Evolutionary conservation across 23 tunicate genomes (phyloP).

Genomic region (Clavelina lepadiformis): DNA sequence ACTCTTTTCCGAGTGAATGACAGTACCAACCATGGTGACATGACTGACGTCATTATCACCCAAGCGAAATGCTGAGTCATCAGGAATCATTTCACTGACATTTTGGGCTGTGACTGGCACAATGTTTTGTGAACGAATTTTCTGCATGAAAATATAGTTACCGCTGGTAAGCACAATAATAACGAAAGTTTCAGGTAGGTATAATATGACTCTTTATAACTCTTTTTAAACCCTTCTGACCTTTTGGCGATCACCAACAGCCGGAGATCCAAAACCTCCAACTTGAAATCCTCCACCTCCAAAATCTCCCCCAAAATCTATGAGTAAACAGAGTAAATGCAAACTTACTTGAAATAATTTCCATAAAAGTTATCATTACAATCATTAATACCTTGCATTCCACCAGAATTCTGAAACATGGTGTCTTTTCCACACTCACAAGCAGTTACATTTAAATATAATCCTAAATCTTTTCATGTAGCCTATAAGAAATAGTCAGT

Average conservation of each 20-base stretch:
- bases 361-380: not conserved
- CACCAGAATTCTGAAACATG: not conserved
- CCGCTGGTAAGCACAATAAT: too few relatives aligned
- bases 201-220: too few relatives aligned
- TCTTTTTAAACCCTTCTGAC: too few relatives aligned
- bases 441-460: too few relatives aligned
- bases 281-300: conserved; percentile 45
- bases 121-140: conserved; percentile 54
- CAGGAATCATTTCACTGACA: conserved; percentile 44
- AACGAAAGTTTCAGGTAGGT: too few relatives aligned
- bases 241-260: too few relatives aligned
- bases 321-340: not conserved
- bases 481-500: too few relatives aligned
- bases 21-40: conserved; percentile 66
- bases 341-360: not conserved
- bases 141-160: too few relatives aligned
- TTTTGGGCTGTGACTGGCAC: conserved; percentile 47
- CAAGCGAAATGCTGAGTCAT: conserved; percentile 49
- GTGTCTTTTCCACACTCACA: too few relatives aligned
- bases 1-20: conserved; percentile 51
- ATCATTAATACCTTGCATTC: not conserved
- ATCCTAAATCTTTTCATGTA: too few relatives aligned
- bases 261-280: conserved; percentile 37
- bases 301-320: conserved; percentile 51
- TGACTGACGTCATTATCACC: conserved; percentile 54